Evolutionary conservation across 2,797 vertebrate species (phyloP), one percentile per base, ranked within the genome.

Genomic region (Jordanella pulchra): DNA sequence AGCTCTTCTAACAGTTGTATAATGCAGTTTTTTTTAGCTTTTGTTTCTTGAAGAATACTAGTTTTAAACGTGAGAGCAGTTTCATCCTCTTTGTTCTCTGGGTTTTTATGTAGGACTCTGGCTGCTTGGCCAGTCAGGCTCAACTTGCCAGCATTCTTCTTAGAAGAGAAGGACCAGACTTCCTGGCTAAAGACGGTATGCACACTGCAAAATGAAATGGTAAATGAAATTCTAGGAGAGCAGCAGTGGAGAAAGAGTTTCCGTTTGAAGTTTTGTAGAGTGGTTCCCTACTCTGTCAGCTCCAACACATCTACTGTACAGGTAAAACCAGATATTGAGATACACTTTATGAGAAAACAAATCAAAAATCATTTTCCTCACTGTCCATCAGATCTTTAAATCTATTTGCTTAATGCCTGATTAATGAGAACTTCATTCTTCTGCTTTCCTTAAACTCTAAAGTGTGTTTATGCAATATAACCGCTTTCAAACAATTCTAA

Each of bases 101-200:
- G 63, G 32, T 80, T 45, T 21, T 82, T 87, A 60, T 27, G 65
- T 87, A 99, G 98, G 97, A 98, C 81, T 97, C 94, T 51, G 92
- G 79, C 84, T 97, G 97, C 76, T 90, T 99, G 56, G 95, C 96
- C 75, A 97, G 97, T 84, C 96, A 99, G 92, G 95, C 95, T 28
- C 94, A 98, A 71, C 95, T 99, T 56, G 93, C 95, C 1, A 92
- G 93, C 65, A 88, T 99, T 81, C 89, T 99, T 14, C 90, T 98
- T 18, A 95, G 95, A 90, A 96, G 96, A 85, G 98, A 99, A 90
- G 97, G 98, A 27, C 94, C 95, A 0, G 89, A 96, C 86, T 97
- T 96, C 78, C 94, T 98, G 50, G 92, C 93, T 23, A 96, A 89
- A 87, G 96, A 99, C 75, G 97, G 98, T 99, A 93, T 88, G 75